Conservation (phyloP, 2,888 invertebrate species). For the Gisinianus flammeolus region DNA sequence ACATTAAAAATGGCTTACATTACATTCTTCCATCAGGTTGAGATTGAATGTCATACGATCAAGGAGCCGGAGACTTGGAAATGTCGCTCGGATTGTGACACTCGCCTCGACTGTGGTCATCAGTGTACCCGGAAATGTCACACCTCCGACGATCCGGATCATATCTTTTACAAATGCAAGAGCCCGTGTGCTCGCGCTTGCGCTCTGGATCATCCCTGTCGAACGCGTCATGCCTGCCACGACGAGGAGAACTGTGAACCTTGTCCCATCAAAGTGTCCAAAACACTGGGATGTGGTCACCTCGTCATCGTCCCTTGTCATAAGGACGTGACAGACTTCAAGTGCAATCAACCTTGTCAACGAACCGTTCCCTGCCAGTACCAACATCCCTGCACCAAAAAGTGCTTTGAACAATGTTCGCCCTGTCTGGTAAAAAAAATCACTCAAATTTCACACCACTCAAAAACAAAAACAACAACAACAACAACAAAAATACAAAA, state of each 20-base stretch:
- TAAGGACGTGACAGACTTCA: neutral
- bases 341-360: conserved; percentile 19
- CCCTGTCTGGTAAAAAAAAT: conserved; percentile 49
- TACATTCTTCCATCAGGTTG: too few species aligned
- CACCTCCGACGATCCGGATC: conserved; percentile 63
- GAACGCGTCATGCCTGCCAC: conserved; percentile 41
- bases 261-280: conserved; percentile 49
- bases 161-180: conserved; percentile 60
- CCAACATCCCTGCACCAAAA: conserved; percentile 14
- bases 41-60: neutral
- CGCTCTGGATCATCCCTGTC: conserved; percentile 46
- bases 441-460: too few species aligned
- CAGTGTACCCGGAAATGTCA: neutral
- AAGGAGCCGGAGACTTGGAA: neutral
- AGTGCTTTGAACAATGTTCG: conserved; percentile 45
- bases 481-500: too few species aligned
- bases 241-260: conserved; percentile 47
- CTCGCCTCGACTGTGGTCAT: neutral
- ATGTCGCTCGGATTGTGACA: neutral
- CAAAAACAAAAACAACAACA: too few species aligned
- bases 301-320: neutral
- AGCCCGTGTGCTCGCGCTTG: conserved; percentile 48
- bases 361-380: neutral
- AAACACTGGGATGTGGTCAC: conserved; percentile 59
- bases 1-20: too few species aligned